These are phyloP conservation scores for Gobio gobio DNA, from an alignment of 2,113 vertebrate genomes.

Conservation along the genomic window DNA sequence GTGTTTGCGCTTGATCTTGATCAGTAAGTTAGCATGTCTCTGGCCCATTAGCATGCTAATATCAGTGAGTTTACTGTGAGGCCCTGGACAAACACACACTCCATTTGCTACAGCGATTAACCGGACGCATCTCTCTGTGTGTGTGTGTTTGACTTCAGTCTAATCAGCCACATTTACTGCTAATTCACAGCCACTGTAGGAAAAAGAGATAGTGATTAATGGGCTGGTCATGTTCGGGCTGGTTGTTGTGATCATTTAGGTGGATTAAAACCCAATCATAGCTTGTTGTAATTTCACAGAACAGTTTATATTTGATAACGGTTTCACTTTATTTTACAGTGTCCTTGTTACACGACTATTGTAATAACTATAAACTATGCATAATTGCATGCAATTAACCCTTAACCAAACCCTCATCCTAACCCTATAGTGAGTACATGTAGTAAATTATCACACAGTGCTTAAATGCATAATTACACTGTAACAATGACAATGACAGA, in stretches of 20 bases:
- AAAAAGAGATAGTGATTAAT: not conserved
- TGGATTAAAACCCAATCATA: not conserved
- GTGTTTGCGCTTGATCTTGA: not conserved
- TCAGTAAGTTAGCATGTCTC: slow-evolving; percentile 66
- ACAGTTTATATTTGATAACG: too few species aligned
- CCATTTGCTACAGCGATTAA: slow-evolving; percentile 68
- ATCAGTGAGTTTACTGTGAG: slow-evolving; percentile 78
- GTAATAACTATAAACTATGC: too few species aligned
- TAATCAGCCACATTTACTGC: not conserved
- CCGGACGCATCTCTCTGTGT: too few species aligned
- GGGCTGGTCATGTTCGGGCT: not conserved
- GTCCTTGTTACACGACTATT: too few species aligned
- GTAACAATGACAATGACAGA: too few species aligned
- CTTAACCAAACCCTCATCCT: too few species aligned
- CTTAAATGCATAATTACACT: too few species aligned
- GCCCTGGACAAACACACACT: slow-evolving; percentile 74
- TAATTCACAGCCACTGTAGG: slow-evolving; percentile 10
- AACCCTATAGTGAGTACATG: too few species aligned
- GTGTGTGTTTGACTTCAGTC: not conserved
- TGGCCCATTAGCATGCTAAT: slow-evolving; percentile 89
- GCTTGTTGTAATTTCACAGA: not conserved
- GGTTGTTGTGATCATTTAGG: not conserved
- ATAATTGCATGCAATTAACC: too few species aligned
- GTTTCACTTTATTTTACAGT: too few species aligned
- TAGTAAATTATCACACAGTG: too few species aligned